phyloP scores from a whole-genome alignment of 2,888 invertebrate species.

The Lymantria dispar region DNA sequence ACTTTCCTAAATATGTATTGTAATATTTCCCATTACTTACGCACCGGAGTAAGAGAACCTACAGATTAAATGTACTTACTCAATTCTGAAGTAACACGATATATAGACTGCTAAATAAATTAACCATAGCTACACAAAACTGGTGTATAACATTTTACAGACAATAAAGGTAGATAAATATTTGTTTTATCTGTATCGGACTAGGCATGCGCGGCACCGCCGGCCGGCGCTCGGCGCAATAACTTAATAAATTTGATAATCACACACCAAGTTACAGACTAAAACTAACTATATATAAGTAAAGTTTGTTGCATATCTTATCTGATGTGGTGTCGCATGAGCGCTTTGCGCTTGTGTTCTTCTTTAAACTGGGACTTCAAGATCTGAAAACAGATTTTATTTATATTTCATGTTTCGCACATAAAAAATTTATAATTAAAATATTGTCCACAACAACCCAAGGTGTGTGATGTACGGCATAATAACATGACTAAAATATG shows the following conservation, averaged over 20 bases:
- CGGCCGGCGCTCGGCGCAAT: conserved; percentile 72
- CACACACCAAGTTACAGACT: conserved; percentile 78
- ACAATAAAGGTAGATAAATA: conserved; percentile 74
- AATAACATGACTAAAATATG: not conserved
- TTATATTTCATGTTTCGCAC: not conserved
- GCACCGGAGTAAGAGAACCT: conserved; percentile 68
- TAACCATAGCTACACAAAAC: conserved; percentile 73
- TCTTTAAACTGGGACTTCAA: conserved; percentile 62
- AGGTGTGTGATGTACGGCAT: not conserved
- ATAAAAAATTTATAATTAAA: not conserved
- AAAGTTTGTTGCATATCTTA: conserved; percentile 68
- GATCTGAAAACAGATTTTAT: conserved; percentile 59
- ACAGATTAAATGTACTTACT: conserved; percentile 61
- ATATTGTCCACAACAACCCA: not conserved
- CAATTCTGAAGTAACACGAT: conserved; percentile 61
- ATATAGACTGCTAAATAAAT: conserved; percentile 75
- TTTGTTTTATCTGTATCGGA: conserved; percentile 77
- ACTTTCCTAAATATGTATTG: conserved; percentile 74
- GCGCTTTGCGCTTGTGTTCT: conserved; percentile 58
- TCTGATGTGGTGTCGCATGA: conserved; percentile 59
- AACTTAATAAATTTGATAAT: conserved; percentile 71
- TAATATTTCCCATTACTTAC: conserved; percentile 60
- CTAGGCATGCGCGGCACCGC: conserved; percentile 73
- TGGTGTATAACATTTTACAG: conserved; percentile 67
- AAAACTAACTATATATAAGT: conserved; percentile 68